phyloP scores from a whole-genome alignment of 2,797 vertebrate species.

The Oophaga sylvatica region DNA sequence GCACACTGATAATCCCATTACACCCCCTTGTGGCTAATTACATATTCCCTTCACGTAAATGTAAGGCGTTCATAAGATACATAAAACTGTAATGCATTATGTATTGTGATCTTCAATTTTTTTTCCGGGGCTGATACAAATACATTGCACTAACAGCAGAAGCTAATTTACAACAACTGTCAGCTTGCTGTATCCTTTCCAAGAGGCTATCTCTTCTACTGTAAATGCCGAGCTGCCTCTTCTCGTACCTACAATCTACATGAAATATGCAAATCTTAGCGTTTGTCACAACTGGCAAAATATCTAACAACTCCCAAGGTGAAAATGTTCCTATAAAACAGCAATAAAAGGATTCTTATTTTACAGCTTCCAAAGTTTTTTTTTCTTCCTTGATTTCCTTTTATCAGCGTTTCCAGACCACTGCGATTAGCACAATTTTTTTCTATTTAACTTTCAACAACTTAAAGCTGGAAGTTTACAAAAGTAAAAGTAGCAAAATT shows the following conservation, averaged over 20 bases:
- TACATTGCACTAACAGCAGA: constrained; percentile 43
- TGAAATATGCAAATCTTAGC: constrained; percentile 68
- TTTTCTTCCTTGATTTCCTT: constrained; percentile 65
- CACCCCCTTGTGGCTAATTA: constrained; percentile 59
- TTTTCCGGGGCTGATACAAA: constrained; percentile 35
- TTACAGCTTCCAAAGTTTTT: constrained; percentile 67
- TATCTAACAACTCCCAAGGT: constrained; percentile 71
- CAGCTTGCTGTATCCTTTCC: constrained; percentile 48
- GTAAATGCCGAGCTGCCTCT: constrained; percentile 51
- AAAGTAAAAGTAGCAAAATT: background rate
- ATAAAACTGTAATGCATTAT: constrained; percentile 57
- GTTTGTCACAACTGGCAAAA: constrained; percentile 68
- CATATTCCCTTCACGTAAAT: constrained; percentile 50
- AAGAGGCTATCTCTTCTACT: constrained; percentile 50
- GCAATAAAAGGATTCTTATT: constrained; percentile 68
- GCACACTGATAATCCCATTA: constrained; percentile 49
- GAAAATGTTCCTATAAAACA: constrained; percentile 72
- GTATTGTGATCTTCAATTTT: constrained; percentile 48
- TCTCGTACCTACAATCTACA: constrained; percentile 62
- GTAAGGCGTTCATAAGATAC: constrained; percentile 51
- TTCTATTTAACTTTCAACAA: constrained; percentile 8
- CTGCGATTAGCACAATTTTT: constrained; percentile 61
- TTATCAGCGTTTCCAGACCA: constrained; percentile 66
- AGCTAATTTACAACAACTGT: constrained; percentile 61
- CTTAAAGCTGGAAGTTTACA: background rate